These are phyloP conservation scores for Eulemur mongoz DNA, from an alignment of 2,797 vertebrate genomes.

Conservation along the genomic window DNA sequence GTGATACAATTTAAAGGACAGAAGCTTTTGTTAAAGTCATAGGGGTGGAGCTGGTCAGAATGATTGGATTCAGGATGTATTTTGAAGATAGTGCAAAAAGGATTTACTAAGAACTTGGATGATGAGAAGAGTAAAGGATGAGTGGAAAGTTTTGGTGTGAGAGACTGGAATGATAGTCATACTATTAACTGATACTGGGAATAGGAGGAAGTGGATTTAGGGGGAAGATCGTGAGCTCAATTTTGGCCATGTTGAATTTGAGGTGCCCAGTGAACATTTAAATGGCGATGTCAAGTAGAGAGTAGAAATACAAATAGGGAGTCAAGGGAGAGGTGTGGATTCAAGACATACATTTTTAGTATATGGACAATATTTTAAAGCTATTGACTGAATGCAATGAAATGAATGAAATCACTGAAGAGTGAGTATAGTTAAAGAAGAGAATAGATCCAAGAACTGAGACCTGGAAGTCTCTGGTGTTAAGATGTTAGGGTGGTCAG, in stretches of 20 bases:
- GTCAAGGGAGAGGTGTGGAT: not conserved
- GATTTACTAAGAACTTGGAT: not conserved
- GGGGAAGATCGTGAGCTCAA: not conserved
- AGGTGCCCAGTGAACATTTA: not conserved
- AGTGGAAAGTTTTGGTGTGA: not conserved
- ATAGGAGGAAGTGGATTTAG: not conserved
- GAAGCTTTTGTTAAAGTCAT: not conserved
- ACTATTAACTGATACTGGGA: not conserved
- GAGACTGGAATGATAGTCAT: not conserved
- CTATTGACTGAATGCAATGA: not conserved
- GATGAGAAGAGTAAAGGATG: not conserved
- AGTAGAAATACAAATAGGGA: not conserved
- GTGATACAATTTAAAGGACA: not conserved
- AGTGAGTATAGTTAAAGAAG: not conserved
- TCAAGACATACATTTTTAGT: not conserved
- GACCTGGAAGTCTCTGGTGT: not conserved
- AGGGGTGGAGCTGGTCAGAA: not conserved
- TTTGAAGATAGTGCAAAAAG: not conserved
- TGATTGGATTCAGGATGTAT: not conserved
- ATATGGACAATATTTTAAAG: not conserved
- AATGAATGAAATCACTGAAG: not conserved
- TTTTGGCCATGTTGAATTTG: not conserved
- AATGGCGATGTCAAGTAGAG: not conserved
- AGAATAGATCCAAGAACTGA: not conserved
- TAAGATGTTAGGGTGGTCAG: not conserved